Conservation (phyloP, 1,140 invertebrate species). For the Coptotermes formosanus region DNA sequence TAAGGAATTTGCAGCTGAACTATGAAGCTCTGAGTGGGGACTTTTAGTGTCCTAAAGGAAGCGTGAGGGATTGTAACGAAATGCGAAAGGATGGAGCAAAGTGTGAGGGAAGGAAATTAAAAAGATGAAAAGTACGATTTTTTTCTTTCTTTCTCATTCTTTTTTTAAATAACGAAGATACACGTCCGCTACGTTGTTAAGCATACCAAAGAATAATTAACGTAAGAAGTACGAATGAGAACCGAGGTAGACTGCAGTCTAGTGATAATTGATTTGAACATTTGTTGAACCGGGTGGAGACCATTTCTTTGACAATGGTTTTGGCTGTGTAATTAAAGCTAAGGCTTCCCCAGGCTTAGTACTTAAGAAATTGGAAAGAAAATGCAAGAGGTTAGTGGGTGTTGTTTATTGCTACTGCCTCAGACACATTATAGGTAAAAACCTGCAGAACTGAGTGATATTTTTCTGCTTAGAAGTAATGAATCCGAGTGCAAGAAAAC, state of each 20-base stretch:
- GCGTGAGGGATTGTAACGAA: neutral
- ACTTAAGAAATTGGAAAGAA: slow-evolving; percentile 4
- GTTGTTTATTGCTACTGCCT: neutral
- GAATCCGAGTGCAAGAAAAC: too few relatives aligned
- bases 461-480: too few relatives aligned
- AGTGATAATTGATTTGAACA: slow-evolving; percentile 6
- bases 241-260: neutral
- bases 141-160: neutral
- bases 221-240: neutral
- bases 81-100: neutral
- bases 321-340: neutral
- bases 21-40: too few relatives aligned
- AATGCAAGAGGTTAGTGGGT: neutral
- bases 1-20: too few relatives aligned
- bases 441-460: too few relatives aligned
- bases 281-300: neutral
- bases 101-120: neutral
- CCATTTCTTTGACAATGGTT: neutral
- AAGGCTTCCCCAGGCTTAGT: neutral
- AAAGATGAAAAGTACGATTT: slow-evolving; percentile 9
- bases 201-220: slow-evolving; percentile 21
- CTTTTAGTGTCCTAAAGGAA: too few relatives aligned
- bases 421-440: neutral
- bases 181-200: neutral
- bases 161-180: slow-evolving; percentile 6